Evolutionary conservation across 2,113 vertebrate species (phyloP).

Genomic region (Dicentrarchus labrax): DNA sequence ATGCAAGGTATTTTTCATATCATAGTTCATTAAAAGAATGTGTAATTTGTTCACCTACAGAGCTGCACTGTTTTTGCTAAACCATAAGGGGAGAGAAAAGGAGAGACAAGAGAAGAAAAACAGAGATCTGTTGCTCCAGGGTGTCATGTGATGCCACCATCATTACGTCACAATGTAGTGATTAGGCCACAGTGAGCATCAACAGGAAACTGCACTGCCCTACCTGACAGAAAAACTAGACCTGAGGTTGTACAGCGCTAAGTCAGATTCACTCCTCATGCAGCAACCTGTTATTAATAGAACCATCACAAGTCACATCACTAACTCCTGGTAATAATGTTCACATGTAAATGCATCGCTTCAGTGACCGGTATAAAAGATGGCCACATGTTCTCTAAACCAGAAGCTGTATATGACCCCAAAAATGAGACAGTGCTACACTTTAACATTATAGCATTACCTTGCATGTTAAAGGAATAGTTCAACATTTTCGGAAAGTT

Average conservation of each 20-base stretch:
- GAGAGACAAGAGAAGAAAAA: background rate
- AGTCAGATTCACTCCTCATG: conserved; percentile 27
- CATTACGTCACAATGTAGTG: conserved; percentile 52
- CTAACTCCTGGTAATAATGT: conserved; percentile 42
- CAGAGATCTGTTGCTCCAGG: conserved; percentile 24
- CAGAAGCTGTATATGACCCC: background rate
- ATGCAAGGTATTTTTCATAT: background rate
- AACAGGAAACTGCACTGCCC: conserved; percentile 57
- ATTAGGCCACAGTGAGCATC: conserved; percentile 39
- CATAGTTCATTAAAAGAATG: background rate
- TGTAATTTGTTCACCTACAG: conserved; percentile 10
- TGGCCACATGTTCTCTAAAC: background rate
- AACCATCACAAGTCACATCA: conserved; percentile 31
- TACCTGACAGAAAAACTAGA: conserved; percentile 47
- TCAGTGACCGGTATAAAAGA: conserved; percentile 12
- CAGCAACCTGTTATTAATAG: conserved; percentile 34
- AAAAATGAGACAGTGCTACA: conserved; percentile 7
- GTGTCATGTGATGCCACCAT: conserved; percentile 54
- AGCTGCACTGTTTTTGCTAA: conserved; percentile 25
- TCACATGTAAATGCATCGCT: conserved; percentile 35
- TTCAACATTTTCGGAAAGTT: background rate
- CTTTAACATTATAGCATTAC: background rate
- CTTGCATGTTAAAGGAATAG: background rate
- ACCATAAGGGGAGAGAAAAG: background rate
- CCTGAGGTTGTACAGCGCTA: conserved; percentile 19